Conservation (phyloP, 1,140 invertebrate genomes). For the Ridgeia piscesae region DNA sequence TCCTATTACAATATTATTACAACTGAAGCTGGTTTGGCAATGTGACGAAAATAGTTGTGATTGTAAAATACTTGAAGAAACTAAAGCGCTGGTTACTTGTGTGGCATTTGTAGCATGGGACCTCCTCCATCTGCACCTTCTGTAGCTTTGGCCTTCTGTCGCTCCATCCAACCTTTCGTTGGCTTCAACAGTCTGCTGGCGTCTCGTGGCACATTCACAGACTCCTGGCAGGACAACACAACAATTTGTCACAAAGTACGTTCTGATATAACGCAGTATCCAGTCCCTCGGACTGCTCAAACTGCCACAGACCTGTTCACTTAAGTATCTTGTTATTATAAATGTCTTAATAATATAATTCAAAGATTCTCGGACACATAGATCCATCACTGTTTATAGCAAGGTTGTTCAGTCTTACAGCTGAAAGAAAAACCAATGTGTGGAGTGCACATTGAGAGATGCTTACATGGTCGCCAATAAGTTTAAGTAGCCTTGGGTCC, state of each 20-base stretch:
- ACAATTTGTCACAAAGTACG: not conserved
- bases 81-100: conserved; percentile 36
- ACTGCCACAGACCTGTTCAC: no score
- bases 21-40: not conserved
- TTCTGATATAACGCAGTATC: no score
- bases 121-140: conserved; percentile 34
- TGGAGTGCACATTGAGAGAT: no score
- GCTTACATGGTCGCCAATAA: conserved; percentile 45
- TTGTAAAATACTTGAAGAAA: not conserved
- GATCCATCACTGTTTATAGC: not conserved
- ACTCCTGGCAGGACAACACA: conserved; percentile 27
- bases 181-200: conserved; percentile 43
- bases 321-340: no score
- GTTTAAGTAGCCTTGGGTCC: conserved; percentile 39
- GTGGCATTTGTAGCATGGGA: conserved; percentile 44
- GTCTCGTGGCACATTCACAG: conserved; percentile 44
- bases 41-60: not conserved
- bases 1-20: not conserved
- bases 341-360: no score
- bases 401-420: not conserved
- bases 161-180: conserved; percentile 47
- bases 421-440: not conserved
- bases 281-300: no score
- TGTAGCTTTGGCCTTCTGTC: conserved; percentile 38
- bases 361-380: not conserved